Percentiles rank a stretch among this genome's conserved stretches.
Conservation (phyloP, 2,113 vertebrate species). For the Bos javanicus region DNA sequence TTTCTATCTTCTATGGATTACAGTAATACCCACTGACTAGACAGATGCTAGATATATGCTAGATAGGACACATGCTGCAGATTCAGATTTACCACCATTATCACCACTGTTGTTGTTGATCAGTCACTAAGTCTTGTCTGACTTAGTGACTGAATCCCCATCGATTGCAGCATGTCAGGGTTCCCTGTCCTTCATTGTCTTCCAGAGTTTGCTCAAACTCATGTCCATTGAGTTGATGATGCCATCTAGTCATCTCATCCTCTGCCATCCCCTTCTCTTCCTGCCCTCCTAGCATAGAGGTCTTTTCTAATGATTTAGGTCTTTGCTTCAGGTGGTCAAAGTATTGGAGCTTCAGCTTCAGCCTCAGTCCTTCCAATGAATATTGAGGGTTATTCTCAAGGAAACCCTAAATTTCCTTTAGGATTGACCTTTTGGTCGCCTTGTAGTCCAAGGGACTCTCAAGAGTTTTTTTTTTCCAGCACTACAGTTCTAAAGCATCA, state of each 20-base stretch:
- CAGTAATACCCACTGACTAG: not conserved
- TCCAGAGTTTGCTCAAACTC: not conserved
- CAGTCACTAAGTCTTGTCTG: not conserved
- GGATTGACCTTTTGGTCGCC: not conserved
- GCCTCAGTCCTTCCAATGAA: not conserved
- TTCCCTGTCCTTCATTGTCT: not conserved
- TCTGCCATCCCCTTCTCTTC: not conserved
- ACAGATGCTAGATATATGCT: not conserved
- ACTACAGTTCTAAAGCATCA: not conserved
- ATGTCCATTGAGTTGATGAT: not conserved
- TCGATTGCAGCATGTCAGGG: not conserved
- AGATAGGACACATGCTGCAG: not conserved
- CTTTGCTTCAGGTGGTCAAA: not conserved
- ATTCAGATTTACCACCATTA: not conserved
- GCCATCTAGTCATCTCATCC: not conserved
- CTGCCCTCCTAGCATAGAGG: not conserved
- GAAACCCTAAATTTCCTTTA: not conserved
- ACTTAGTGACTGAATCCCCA: not conserved
- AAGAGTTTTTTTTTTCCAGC: accelerated
- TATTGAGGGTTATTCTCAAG: not conserved
- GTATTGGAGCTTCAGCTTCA: not conserved
- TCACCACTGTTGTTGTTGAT: not conserved
- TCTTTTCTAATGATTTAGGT: not conserved
- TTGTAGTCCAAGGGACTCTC: not conserved
- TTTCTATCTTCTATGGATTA: not conserved